These are phyloP conservation scores for Ceramica pisi DNA, from an alignment of 2,888 invertebrate species.

Conservation along the genomic window DNA sequence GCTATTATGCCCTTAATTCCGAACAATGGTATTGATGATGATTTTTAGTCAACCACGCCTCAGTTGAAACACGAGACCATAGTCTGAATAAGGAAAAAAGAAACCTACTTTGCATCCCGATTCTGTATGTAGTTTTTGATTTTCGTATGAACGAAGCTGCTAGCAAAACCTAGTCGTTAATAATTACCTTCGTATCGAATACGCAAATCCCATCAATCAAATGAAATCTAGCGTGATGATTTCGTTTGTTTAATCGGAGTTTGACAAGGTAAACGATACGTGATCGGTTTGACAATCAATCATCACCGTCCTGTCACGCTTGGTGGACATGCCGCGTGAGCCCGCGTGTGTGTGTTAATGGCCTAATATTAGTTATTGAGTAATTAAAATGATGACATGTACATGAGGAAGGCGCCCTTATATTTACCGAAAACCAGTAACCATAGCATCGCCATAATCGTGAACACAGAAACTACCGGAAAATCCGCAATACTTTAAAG, in stretches of 20 bases:
- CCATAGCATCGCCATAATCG: not conserved
- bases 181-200: not conserved
- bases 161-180: not conserved
- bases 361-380: constrained; percentile 30
- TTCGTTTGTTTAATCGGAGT: constrained; percentile 38
- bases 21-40: too few relatives aligned
- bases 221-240: constrained; percentile 31
- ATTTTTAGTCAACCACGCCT: too few relatives aligned
- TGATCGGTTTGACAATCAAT: constrained; percentile 53
- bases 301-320: constrained; percentile 11
- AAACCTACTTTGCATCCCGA: too few relatives aligned
- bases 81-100: too few relatives aligned
- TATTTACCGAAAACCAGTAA: not conserved
- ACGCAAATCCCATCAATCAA: constrained; percentile 43
- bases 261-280: constrained; percentile 61
- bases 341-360: constrained; percentile 33
- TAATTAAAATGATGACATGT: constrained; percentile 16
- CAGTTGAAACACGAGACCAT: not conserved
- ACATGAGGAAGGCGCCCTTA: constrained; percentile 22
- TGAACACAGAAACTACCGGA: not conserved
- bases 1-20: too few relatives aligned
- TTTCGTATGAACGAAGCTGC: not conserved
- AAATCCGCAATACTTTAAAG: constrained; percentile 7
- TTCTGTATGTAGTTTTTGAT: too few relatives aligned
- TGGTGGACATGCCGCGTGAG: constrained; percentile 20